Conservation (phyloP, 2,888 invertebrate species). For the Drosophila pseudotalamancana region DNA sequence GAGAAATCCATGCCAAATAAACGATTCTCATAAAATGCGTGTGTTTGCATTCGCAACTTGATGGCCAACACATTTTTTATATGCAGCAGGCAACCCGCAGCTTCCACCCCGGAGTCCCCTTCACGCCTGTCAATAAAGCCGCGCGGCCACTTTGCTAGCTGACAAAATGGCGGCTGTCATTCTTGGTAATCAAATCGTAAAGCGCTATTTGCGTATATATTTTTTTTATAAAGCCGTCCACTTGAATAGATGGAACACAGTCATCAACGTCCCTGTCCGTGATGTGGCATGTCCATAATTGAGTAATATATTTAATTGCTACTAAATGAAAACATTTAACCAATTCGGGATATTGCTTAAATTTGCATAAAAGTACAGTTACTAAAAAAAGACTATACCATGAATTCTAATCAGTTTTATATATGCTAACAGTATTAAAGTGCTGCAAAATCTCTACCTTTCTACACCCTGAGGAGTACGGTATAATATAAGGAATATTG, state of each 20-base stretch:
- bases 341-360: slow-evolving; percentile 15
- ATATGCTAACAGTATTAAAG: too few relatives aligned
- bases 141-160: slow-evolving; percentile 50
- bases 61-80: slow-evolving; percentile 33
- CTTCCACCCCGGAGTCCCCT: neutral
- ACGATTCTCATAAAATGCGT: slow-evolving; percentile 65
- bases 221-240: slow-evolving; percentile 24
- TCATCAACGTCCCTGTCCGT: slow-evolving; percentile 15
- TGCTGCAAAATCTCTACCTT: too few relatives aligned
- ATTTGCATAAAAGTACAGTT: slow-evolving; percentile 23
- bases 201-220: slow-evolving; percentile 43
- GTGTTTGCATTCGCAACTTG: slow-evolving; percentile 64
- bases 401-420: too few relatives aligned
- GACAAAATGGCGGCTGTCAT: slow-evolving; percentile 58
- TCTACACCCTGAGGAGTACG: too few relatives aligned
- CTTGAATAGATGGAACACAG: slow-evolving; percentile 30
- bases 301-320: slow-evolving; percentile 34
- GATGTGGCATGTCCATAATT: slow-evolving; percentile 25
- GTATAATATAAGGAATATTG: too few relatives aligned
- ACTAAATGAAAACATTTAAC: slow-evolving; percentile 39
- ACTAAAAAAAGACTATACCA: too few relatives aligned
- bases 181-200: slow-evolving; percentile 69
- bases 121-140: slow-evolving; percentile 38
- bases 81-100: neutral
- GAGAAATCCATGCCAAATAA: slow-evolving; percentile 52